phyloP scores from a whole-genome alignment of 2,797 vertebrate species.

The Scolopax bukidnonensis region DNA sequence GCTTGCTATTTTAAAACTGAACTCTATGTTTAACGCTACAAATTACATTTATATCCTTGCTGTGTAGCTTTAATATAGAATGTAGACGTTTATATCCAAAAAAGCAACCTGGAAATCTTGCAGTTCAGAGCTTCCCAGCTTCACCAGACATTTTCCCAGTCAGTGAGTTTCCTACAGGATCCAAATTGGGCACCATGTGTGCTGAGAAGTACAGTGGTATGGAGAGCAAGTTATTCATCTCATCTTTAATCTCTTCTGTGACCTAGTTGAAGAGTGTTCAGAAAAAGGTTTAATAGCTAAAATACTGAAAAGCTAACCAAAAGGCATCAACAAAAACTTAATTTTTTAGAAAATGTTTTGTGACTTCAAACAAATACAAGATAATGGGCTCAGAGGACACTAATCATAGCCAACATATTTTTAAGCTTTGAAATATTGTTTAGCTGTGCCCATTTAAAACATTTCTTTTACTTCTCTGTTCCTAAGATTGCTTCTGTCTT shows the following conservation, averaged over 20 bases:
- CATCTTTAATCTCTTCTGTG: background rate
- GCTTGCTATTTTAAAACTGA: background rate
- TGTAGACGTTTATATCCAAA: background rate
- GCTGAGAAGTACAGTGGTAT: background rate
- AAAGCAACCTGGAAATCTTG: background rate
- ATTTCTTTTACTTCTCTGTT: background rate
- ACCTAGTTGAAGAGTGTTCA: background rate
- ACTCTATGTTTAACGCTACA: background rate
- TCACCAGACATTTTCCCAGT: background rate
- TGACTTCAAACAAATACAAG: background rate
- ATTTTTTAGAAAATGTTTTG: background rate
- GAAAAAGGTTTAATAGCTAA: background rate
- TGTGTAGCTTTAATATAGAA: background rate
- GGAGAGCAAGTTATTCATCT: background rate
- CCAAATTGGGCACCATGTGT: accelerated
- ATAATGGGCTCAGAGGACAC: background rate
- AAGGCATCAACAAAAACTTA: background rate
- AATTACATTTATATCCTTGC: background rate
- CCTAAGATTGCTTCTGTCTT: background rate
- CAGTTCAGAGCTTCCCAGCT: background rate
- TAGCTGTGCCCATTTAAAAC: background rate
- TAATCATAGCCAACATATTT: background rate
- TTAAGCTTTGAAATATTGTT: background rate
- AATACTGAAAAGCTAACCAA: background rate
- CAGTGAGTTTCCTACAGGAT: background rate